phyloP scores from a whole-genome alignment of 2,888 invertebrate species.

The Pharmacophagus antenor region DNA sequence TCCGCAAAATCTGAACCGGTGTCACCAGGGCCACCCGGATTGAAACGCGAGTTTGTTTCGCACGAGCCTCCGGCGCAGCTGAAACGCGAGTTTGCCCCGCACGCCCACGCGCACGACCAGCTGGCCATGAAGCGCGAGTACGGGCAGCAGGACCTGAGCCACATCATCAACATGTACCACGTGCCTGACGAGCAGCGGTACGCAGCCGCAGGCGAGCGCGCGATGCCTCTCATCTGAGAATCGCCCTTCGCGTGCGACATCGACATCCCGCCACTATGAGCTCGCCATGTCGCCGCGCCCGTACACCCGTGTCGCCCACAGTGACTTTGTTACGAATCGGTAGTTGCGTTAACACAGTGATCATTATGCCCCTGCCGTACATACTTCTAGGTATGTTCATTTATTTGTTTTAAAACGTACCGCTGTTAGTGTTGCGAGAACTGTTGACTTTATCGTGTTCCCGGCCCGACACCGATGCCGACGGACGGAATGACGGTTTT shows the following conservation, averaged over 20 bases:
- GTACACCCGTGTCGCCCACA: constrained; percentile 42
- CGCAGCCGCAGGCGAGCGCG: constrained; percentile 82
- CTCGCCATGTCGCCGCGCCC: constrained; percentile 34
- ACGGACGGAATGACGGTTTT: too few relatives aligned
- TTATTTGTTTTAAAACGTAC: constrained; percentile 73
- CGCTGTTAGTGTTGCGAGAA: constrained; percentile 68
- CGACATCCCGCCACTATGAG: constrained; percentile 84
- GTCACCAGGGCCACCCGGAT: constrained; percentile 85
- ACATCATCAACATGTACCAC: constrained; percentile 85
- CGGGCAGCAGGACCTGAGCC: constrained; percentile 82
- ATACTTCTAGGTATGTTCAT: constrained; percentile 75
- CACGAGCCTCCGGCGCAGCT: constrained; percentile 77
- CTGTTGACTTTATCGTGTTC: constrained; percentile 59
- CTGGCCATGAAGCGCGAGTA: constrained; percentile 87
- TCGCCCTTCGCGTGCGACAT: constrained; percentile 84
- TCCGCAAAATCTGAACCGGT: constrained; percentile 95
- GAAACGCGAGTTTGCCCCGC: constrained; percentile 77
- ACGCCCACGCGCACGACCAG: constrained; percentile 73
- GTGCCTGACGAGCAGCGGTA: constrained; percentile 83
- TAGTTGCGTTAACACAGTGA: constrained; percentile 68
- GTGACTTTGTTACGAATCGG: constrained; percentile 64
- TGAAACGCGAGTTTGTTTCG: constrained; percentile 75
- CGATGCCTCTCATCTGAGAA: constrained; percentile 84
- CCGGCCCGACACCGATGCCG: constrained; percentile 51
- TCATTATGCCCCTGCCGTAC: constrained; percentile 67